Evolutionary conservation across 2,113 vertebrate genomes (phyloP), one percentile per base, ranked within the genome.

Genomic region (Gasterosteus nipponicus): DNA sequence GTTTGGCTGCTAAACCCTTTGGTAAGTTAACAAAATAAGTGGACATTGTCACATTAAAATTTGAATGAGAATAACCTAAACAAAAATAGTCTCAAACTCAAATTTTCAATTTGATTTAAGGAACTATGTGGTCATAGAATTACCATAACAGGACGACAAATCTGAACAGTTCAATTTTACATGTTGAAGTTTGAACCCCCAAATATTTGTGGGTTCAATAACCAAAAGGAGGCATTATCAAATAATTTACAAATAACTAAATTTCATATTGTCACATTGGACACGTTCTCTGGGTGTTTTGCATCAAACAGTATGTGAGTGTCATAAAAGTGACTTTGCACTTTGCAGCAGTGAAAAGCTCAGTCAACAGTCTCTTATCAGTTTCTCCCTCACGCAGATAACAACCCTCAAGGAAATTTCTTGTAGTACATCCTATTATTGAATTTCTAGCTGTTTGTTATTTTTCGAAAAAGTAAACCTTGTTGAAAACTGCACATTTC

Each of bases 301-400:
- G 59, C 14, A 22, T 60, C 65, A 77, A 53, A 69, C 5, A 1
- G 33, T 69, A 22, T n/a, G 35, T 9, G 10, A 41, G 11, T 26
- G 7, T 29, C 16, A 44, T 54, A 38, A 47, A 47, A 19, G 6
- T 14, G 66, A 84, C 85, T 83, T 84, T 82, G 75, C 33, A 73
- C 84, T 58, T 63, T 71, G 59, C 14, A 60, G 54, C 44, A 51
- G 19, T 56, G 62, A 42, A 7, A 29, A 26, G 0, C 29, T 6
- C 29, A 4, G 22, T 38, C 3, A 46, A 14, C 35, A 1, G 41
- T 49, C 5, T 61, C 11, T 19, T 39, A 77, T 73, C 47, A 22
- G n/a, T 3, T 87, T 56, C 81, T 53, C 76, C 78, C 77, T 87
- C 51, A 75, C 83, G 73, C 75, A 79, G 35, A 71, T 83, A 16